These are phyloP conservation scores for Azemiops feae DNA, from an alignment of 2,113 vertebrate genomes.

Conservation along the genomic window DNA sequence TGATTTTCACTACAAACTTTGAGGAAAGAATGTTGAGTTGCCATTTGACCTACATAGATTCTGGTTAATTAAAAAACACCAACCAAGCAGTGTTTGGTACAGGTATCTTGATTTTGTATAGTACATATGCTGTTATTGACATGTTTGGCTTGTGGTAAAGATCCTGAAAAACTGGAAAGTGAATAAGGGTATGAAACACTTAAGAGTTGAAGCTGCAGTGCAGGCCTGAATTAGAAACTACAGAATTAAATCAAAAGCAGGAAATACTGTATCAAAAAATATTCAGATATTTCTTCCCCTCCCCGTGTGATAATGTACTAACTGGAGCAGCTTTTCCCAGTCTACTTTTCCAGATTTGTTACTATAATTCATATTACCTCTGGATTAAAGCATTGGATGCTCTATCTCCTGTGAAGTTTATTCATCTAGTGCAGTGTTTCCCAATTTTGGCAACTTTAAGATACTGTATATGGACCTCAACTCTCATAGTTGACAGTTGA, in stretches of 20 bases:
- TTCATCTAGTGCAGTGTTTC: not conserved
- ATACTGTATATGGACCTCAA: not conserved
- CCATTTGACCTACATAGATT: not conserved
- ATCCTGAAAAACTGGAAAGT: not conserved
- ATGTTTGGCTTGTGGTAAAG: not conserved
- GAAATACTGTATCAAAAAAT: not conserved
- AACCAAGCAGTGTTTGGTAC: not conserved
- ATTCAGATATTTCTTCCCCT: not conserved
- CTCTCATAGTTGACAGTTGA: not conserved
- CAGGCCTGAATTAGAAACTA: not conserved
- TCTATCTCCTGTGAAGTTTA: not conserved
- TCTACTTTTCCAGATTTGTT: not conserved
- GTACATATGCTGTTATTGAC: not conserved
- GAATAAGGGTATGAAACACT: not conserved
- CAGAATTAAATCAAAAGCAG: not conserved
- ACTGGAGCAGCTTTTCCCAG: not conserved
- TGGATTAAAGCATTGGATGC: not conserved
- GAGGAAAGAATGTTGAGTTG: not conserved
- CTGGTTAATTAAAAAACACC: not conserved
- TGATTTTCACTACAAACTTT: not conserved
- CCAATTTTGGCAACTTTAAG: not conserved
- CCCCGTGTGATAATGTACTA: not conserved
- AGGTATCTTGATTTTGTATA: not conserved
- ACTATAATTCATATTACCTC: not conserved
- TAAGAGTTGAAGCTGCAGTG: not conserved